phyloP scores from a whole-genome alignment of 2,888 invertebrate species.

The Pollenia labialis region DNA sequence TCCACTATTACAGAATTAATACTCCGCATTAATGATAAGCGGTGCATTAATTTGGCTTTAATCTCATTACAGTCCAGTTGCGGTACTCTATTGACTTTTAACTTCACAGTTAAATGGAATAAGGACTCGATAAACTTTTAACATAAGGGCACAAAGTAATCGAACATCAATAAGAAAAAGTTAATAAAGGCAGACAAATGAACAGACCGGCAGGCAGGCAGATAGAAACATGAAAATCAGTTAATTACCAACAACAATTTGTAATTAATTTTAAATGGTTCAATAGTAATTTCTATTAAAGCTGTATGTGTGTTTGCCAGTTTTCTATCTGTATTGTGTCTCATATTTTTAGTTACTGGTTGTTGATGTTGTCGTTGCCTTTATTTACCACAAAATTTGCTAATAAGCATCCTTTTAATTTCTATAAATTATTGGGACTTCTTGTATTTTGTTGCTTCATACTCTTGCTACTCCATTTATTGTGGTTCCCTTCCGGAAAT shows the following conservation, averaged over 20 bases:
- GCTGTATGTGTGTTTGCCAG: not conserved
- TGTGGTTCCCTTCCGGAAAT: not conserved
- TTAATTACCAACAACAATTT: slow-evolving; percentile 40
- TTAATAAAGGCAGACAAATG: not conserved
- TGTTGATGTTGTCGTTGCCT: not conserved
- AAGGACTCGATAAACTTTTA: not conserved
- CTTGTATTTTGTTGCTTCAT: not conserved
- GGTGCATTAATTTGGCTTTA: too few species aligned
- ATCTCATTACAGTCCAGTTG: not conserved
- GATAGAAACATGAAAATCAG: not conserved
- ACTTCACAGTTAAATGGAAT: not conserved
- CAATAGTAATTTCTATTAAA: not conserved
- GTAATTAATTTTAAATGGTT: slow-evolving; percentile 22
- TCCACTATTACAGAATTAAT: too few species aligned
- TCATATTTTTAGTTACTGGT: slow-evolving; percentile 43
- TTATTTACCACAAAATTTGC: slow-evolving; percentile 57
- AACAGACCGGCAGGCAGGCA: too few species aligned
- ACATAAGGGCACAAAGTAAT: slow-evolving; percentile 3
- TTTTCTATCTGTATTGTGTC: not conserved
- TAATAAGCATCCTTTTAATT: slow-evolving; percentile 66
- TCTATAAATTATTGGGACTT: slow-evolving; percentile 49
- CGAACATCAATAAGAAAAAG: not conserved
- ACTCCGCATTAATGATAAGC: too few species aligned
- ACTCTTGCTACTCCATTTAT: not conserved
- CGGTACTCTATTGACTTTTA: not conserved